Evolutionary conservation across 2,113 vertebrate genomes (phyloP), one percentile per base, ranked within the genome.

Genomic region (Athene noctua): DNA sequence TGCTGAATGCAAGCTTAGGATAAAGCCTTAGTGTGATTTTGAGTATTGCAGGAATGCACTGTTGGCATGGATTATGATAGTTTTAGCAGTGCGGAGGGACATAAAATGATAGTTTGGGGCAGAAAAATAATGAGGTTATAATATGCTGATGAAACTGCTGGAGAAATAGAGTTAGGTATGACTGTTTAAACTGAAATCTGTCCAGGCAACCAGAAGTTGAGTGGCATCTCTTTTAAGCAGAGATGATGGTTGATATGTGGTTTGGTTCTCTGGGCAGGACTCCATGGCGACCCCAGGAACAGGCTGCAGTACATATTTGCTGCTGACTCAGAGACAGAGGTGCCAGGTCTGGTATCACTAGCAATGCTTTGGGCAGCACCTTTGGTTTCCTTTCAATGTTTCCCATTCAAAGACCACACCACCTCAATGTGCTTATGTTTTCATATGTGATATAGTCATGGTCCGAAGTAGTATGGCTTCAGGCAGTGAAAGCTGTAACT

Each of bases 401-500:
- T 82, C 80, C 68, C 6, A 2, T 87, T 75, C 86, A 94, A 85
- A 89, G 80, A 51, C 22, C 0, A 0, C 25, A 14, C 61, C 0
- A 2, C 57, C 86, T 87, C 70, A 14, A 30, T 42, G 73, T 79
- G 87, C 92, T 84, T 36, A 30, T 74, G 75, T 85, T 95, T 88
- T 93, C 74, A 83, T 46, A 86, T 80, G 82, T 70, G 93, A 85
- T 63, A 78, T 63, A 49, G 83, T 84, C 92, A 89, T 19, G 29
- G 82, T 47, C 74, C 6, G 4, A 51, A 21, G 88, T 46, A 78
- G 72, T 42, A 81, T 58, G 87, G 80, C 92, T 96, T 70, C 88
- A 89, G 94, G 95, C 92, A 80, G 49, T 68, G 71, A 95, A 94
- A 95, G 74, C 91, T 85, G 73, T 79, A 89, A 72, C 72, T 89